Evolutionary conservation across 37 sponge, comb jelly and placozoan species (phyloP).

Genomic region (Hormiphora californensis): DNA sequence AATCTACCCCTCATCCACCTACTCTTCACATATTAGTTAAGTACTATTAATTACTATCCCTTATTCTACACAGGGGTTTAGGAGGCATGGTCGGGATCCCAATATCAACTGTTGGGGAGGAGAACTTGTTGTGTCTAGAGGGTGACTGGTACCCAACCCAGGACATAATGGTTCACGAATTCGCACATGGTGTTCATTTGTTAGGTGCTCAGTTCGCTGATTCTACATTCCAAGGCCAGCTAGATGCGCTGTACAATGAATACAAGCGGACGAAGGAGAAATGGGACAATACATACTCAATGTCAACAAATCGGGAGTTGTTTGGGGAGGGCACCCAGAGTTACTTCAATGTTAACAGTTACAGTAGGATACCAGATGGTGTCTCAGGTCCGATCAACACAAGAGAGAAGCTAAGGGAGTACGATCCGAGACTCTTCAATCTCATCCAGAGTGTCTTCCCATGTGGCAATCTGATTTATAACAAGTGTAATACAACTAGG

Average conservation of each 20-base stretch:
- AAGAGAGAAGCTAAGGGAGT: neutral
- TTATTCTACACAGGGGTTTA: too few species aligned
- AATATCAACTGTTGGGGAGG: neutral
- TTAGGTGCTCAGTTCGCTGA: neutral
- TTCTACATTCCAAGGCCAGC: neutral
- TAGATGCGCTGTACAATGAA: neutral
- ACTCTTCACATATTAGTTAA: too few species aligned
- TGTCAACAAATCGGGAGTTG: neutral
- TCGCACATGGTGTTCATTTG: neutral
- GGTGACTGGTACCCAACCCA: neutral
- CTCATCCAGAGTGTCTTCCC: neutral
- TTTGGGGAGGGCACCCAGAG: neutral
- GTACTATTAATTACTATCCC: too few species aligned
- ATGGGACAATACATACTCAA: neutral
- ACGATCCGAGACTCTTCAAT: neutral
- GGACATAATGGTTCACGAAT: slow-evolving; percentile 22
- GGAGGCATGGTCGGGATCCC: neutral
- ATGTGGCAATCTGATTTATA: neutral
- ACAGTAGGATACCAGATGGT: neutral
- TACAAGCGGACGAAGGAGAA: neutral
- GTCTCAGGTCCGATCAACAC: neutral
- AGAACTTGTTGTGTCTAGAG: neutral
- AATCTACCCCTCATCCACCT: too few species aligned
- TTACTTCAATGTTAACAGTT: slow-evolving; percentile 16
- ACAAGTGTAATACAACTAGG: neutral